A percentile compares a stretch with the other conserved stretches of the same genome.
These are phyloP conservation scores for Lophius americanus DNA, from an alignment of 2,797 vertebrate species.

Conservation along the genomic window DNA sequence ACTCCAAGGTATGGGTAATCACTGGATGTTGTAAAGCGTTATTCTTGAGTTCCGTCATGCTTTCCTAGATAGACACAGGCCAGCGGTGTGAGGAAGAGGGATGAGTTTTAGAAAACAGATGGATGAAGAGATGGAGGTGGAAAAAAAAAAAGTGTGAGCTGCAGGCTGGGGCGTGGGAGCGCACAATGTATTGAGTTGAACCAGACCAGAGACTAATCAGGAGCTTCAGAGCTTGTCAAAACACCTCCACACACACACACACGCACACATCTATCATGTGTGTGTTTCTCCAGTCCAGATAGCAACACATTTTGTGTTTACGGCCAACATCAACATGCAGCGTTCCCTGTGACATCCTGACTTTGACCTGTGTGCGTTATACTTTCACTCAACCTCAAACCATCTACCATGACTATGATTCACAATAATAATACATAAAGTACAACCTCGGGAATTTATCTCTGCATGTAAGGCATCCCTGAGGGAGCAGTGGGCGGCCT, in stretches of 20 bases:
- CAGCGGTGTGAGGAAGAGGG: neutral
- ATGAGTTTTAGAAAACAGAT: conserved; percentile 20
- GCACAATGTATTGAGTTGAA: conserved; percentile 76
- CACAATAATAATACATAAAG: too few species aligned
- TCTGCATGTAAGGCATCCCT: too few species aligned
- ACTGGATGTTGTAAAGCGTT: too few species aligned
- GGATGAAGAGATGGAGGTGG: conserved; percentile 20
- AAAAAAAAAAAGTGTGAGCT: conserved; percentile 28
- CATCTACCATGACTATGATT: neutral
- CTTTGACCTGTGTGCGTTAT: too few species aligned
- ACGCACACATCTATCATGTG: conserved; percentile 12
- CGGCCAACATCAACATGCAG: conserved; percentile 5
- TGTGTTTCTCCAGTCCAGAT: conserved; percentile 20
- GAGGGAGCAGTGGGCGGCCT: too few species aligned
- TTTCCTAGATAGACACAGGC: conserved; percentile 4
- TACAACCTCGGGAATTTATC: too few species aligned
- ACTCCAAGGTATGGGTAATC: too few species aligned
- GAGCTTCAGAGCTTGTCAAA: conserved; percentile 72
- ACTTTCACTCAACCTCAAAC: conserved; percentile 21
- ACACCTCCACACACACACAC: conserved; percentile 54
- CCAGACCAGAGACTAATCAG: conserved; percentile 81
- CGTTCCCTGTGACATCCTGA: neutral
- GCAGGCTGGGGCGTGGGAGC: conserved; percentile 70
- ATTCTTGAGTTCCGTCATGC: neutral
- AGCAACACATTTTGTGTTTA: conserved; percentile 22